These are phyloP conservation scores for Anastatus disparis DNA, from an alignment of 1,140 invertebrate species.

Conservation along the genomic window DNA sequence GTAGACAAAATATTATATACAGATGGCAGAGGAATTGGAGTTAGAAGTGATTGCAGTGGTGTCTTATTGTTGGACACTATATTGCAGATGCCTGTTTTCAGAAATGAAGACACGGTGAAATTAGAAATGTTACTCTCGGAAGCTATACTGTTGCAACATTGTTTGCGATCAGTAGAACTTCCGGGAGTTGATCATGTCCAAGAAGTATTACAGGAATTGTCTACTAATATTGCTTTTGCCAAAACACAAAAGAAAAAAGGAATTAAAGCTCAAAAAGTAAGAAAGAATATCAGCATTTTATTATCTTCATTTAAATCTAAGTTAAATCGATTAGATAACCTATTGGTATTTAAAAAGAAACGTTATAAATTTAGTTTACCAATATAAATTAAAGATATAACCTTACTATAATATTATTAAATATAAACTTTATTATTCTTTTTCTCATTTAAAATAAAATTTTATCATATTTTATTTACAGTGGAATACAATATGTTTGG, in stretches of 20 bases:
- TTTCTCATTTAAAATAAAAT: no score
- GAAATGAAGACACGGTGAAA: conserved; percentile 80
- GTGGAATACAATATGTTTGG: conserved; percentile 91
- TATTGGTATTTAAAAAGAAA: not conserved
- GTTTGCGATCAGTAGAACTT: conserved; percentile 77
- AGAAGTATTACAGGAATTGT: conserved; percentile 82
- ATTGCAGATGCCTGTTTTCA: conserved; percentile 80
- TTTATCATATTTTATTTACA: no score
- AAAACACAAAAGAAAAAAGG: conserved; percentile 80
- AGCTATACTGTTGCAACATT: conserved; percentile 84
- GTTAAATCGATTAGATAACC: not conserved
- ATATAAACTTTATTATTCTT: conserved; percentile 10
- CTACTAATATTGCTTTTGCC: conserved; percentile 76
- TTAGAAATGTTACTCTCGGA: conserved; percentile 88
- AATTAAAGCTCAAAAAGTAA: conserved; percentile 86
- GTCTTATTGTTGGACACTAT: conserved; percentile 88
- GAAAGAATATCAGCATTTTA: conserved; percentile 5
- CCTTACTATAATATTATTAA: not conserved
- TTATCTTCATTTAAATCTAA: not conserved
- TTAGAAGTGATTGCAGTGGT: conserved; percentile 89
- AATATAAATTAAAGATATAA: not conserved
- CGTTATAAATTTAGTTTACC: conserved; percentile 1
- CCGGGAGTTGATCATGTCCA: conserved; percentile 78
- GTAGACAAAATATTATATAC: conserved; percentile 85
- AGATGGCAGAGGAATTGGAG: conserved; percentile 82